Conservation (phyloP, 2,888 invertebrate genomes). For the Habroteleia sp. region DNA sequence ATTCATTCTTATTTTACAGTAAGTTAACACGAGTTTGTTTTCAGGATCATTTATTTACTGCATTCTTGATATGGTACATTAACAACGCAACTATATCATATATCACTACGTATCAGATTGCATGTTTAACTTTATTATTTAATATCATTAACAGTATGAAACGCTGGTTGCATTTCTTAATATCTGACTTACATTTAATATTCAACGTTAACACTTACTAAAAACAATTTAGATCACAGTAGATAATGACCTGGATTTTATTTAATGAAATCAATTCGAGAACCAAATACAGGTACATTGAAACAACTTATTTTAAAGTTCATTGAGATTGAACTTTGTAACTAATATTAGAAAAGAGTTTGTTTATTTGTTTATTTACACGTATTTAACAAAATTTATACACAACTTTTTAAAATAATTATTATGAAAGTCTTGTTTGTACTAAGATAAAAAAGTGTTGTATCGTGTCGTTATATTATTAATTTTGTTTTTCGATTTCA, state of each 20-base stretch:
- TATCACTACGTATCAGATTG: slow-evolving; percentile 49
- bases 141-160: slow-evolving; percentile 41
- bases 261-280: background rate
- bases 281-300: no score
- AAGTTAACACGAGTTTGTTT: slow-evolving; percentile 48
- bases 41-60: slow-evolving; percentile 51
- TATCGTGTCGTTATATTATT: no score
- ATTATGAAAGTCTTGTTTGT: no score
- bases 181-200: slow-evolving; percentile 25
- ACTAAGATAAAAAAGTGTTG: no score
- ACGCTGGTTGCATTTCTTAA: slow-evolving; percentile 41
- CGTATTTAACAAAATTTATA: no score
- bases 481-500: no score
- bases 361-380: no score
- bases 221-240: slow-evolving; percentile 32
- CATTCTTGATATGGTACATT: slow-evolving; percentile 51
- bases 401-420: no score
- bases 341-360: no score
- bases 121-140: slow-evolving; percentile 52
- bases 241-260: slow-evolving; percentile 6
- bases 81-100: slow-evolving; percentile 42
- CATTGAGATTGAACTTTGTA: no score
- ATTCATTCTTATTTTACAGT: slow-evolving; percentile 42
- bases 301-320: background rate
- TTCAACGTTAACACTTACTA: slow-evolving; percentile 36